Conservation (phyloP, 2,888 invertebrate species). For the Dasysyrphus albostriatus region DNA sequence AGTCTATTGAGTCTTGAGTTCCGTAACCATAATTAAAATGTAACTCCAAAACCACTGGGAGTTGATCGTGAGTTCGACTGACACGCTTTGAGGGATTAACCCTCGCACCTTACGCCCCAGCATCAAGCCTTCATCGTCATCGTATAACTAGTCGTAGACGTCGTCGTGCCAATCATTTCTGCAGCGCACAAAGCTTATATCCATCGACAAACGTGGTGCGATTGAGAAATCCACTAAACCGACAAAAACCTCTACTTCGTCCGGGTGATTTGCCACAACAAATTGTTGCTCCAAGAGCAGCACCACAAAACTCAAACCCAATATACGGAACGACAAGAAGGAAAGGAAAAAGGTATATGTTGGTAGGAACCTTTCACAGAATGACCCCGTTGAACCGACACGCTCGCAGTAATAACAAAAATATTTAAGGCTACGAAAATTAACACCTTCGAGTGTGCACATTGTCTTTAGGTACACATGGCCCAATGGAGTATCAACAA, state of each 20-base stretch:
- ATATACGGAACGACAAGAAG: not conserved
- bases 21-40: slow-evolving; percentile 71
- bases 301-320: not conserved
- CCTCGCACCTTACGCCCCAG: slow-evolving; percentile 38
- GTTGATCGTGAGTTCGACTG: slow-evolving; percentile 68
- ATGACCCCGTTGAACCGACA: slow-evolving; percentile 83
- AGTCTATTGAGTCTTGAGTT: slow-evolving; percentile 55
- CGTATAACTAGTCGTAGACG: not conserved
- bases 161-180: slow-evolving; percentile 73
- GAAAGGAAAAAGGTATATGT: not conserved
- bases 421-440: slow-evolving; percentile 83
- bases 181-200: slow-evolving; percentile 35
- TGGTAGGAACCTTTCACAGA: slow-evolving; percentile 54
- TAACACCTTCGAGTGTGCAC: slow-evolving; percentile 81
- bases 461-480: slow-evolving; percentile 46
- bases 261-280: slow-evolving; percentile 73
- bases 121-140: slow-evolving; percentile 1
- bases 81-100: slow-evolving; percentile 71
- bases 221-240: slow-evolving; percentile 72
- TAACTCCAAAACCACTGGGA: slow-evolving; percentile 51
- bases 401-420: slow-evolving; percentile 83
- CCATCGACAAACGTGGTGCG: slow-evolving; percentile 54
- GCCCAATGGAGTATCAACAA: slow-evolving; percentile 43
- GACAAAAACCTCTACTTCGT: slow-evolving; percentile 38
- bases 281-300: slow-evolving; percentile 57